phyloP scores from a whole-genome alignment of 1,140 invertebrate species.

The Aphaenogaster rudis region DNA sequence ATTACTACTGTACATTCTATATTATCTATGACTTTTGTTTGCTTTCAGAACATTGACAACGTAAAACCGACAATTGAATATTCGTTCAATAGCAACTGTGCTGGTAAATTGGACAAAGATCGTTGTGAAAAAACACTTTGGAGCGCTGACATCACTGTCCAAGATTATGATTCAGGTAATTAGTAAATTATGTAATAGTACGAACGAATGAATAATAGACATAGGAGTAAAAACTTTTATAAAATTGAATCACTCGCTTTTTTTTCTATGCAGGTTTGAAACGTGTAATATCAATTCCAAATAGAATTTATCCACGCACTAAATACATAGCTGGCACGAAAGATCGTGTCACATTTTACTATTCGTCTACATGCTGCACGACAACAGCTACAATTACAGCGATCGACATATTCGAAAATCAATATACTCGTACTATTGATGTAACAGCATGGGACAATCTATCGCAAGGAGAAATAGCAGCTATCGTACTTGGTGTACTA shows the following conservation, averaged over 20 bases:
- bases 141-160: slow-evolving; percentile 88
- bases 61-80: slow-evolving; percentile 86
- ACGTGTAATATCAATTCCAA: slow-evolving; percentile 87
- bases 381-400: slow-evolving; percentile 88
- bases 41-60: slow-evolving; percentile 80
- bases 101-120: slow-evolving; percentile 82
- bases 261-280: slow-evolving; percentile 86
- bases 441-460: slow-evolving; percentile 86
- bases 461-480: slow-evolving; percentile 84
- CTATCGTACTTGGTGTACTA: slow-evolving; percentile 84
- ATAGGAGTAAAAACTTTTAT: background rate
- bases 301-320: slow-evolving; percentile 83
- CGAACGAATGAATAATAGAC: background rate
- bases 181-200: slow-evolving; percentile 18
- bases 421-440: slow-evolving; percentile 87
- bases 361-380: slow-evolving; percentile 89
- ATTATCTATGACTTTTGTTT: background rate
- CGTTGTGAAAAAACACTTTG: slow-evolving; percentile 88
- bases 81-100: slow-evolving; percentile 87
- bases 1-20: background rate
- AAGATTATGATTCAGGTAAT: slow-evolving; percentile 88
- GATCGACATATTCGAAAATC: slow-evolving; percentile 88
- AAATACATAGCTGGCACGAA: slow-evolving; percentile 88
- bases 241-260: slow-evolving; percentile 45
- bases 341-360: slow-evolving; percentile 87